Evolutionary conservation across 2,797 vertebrate genomes (phyloP), one percentile per base, ranked within the genome.

Genomic region (Enteromius fasciolatus): DNA sequence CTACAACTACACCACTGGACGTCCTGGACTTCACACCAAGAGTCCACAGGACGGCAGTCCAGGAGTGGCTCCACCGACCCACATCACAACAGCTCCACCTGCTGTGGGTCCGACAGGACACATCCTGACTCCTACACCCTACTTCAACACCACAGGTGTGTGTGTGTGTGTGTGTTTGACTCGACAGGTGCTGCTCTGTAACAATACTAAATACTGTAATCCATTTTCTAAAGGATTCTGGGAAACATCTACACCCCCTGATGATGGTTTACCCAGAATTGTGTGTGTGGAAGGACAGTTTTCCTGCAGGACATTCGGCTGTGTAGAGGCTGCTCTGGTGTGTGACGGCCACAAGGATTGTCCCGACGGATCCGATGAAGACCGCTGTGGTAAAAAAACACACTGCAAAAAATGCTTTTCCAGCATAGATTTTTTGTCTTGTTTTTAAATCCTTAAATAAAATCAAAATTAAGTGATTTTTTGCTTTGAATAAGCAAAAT

Each of bases 331-430:
- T 0, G 70, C 72, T 0, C 88, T 89, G 63, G 93, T 96, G 82
- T 97, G 97, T 33, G 94, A 97, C 0, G 93, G 95, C 39, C 90
- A 11, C 4, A 76, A 82, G 64, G 95, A 96, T 89, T 97, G 97
- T 78, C 85, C 92, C 5, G 96, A 97, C 0, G 94, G 96, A 1
- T 96, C 95, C 0, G 96, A 97, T 4, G 96, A 97, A 86, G 83
- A 84, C 17, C 91, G 4, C 54, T 97, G 96, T 0, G 94, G 97
- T 97, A 91, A 90, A 89, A 39, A 8, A 39, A 41, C 39, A 41
- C 39, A 41, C 39, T 41, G 39, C 36, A 41, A 41, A 41, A 41
- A 39, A 39, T 2, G 39, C 7, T 39, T 39, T 39, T 39, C 39
- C 5, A 39, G 39, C 39, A 39, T 39, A 1, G 39, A 39, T 39